These are phyloP conservation scores for Psettodes erumei DNA, from an alignment of 2,113 vertebrate genomes.

Conservation along the genomic window DNA sequence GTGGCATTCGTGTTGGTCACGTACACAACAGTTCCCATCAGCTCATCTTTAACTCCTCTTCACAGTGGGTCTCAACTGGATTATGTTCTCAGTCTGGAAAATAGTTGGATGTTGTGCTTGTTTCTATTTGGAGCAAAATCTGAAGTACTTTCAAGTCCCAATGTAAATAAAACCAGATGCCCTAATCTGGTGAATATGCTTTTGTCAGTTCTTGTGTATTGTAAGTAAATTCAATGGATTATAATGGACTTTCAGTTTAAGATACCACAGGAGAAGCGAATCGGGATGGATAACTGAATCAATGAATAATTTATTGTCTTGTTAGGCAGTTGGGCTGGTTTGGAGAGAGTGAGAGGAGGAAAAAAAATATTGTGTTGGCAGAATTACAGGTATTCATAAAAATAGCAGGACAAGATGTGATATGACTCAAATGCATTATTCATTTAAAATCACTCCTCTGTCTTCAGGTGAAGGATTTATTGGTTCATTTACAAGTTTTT, in stretches of 20 bases:
- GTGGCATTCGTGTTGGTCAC: background rate
- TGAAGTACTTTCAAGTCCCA: slow-evolving; percentile 16
- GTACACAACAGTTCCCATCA: background rate
- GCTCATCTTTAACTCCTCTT: slow-evolving; percentile 1
- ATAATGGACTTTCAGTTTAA: slow-evolving; percentile 30
- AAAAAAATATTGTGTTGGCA: slow-evolving; percentile 60
- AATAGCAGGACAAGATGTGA: slow-evolving; percentile 64
- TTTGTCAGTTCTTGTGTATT: slow-evolving; percentile 22
- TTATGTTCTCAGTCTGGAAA: slow-evolving; percentile 7
- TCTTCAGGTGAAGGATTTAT: slow-evolving; percentile 73
- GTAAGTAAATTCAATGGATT: slow-evolving; percentile 32
- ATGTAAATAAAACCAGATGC: slow-evolving; percentile 13
- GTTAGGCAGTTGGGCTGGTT: slow-evolving; percentile 39
- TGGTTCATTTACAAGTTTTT: slow-evolving; percentile 69
- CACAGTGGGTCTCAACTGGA: background rate
- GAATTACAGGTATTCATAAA: slow-evolving; percentile 69
- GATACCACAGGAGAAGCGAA: slow-evolving; percentile 33
- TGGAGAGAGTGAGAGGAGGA: slow-evolving; percentile 6
- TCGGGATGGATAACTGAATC: slow-evolving; percentile 41
- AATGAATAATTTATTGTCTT: slow-evolving; percentile 64
- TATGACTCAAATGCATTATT: slow-evolving; percentile 72
- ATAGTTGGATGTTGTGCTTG: background rate
- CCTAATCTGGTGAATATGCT: slow-evolving; percentile 24
- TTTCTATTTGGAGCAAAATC: slow-evolving; percentile 18
- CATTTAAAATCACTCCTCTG: slow-evolving; percentile 61